A percentile compares a stretch with the other conserved stretches of the same genome.
Evolutionary conservation across 2,888 invertebrate genomes (phyloP).

Genomic region (Agapostemon virescens): DNA sequence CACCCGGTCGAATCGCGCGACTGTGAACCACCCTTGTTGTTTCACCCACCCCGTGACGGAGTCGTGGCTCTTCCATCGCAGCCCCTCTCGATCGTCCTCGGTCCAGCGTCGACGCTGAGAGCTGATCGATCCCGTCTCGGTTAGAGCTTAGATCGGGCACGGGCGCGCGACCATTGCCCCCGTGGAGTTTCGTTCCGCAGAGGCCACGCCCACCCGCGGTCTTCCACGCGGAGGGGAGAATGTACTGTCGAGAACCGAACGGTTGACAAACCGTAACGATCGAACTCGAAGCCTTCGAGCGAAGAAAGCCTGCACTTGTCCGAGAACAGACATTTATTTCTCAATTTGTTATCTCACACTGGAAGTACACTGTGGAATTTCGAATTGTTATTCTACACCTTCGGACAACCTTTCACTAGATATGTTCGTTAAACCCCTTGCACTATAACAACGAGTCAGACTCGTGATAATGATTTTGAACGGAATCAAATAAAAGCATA

Average conservation of each 20-base stretch:
- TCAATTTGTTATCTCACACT: neutral
- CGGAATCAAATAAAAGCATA: too few relatives aligned
- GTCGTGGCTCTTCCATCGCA: neutral
- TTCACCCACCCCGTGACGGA: neutral
- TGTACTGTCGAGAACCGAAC: neutral
- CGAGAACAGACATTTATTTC: neutral
- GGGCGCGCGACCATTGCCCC: neutral
- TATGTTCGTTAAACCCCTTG: too few relatives aligned
- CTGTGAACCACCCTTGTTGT: conserved; percentile 26
- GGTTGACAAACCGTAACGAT: neutral
- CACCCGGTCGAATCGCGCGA: conserved; percentile 21
- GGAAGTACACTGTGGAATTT: neutral
- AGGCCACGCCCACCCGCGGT: neutral
- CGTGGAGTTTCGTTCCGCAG: neutral
- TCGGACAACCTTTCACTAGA: neutral
- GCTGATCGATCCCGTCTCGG: neutral
- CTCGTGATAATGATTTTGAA: too few relatives aligned
- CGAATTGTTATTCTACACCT: conserved; percentile 1
- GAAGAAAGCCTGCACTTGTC: neutral
- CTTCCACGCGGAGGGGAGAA: neutral
- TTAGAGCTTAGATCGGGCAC: conserved; percentile 9
- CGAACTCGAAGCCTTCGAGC: neutral
- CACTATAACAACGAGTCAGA: too few relatives aligned
- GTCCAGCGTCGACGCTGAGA: neutral
- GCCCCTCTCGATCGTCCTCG: neutral